Conservation (phyloP, 2,888 invertebrate species). For the Drosophila helvetica region DNA sequence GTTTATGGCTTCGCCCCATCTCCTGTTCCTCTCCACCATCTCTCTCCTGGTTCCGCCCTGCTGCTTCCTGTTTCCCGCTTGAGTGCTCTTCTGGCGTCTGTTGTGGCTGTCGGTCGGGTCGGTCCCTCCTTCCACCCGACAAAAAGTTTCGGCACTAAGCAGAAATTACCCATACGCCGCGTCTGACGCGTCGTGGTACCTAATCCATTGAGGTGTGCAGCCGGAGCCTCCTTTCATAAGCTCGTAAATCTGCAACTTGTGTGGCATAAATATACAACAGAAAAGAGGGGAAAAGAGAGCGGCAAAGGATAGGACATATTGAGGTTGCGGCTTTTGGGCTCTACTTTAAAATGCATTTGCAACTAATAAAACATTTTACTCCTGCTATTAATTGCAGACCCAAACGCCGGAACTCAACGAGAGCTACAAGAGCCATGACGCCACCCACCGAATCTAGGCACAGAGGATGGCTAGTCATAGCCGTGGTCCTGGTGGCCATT, state of each 20-base stretch:
- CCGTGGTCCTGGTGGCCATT: slow-evolving; percentile 51
- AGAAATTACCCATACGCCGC: slow-evolving; percentile 76
- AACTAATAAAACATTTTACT: slow-evolving; percentile 58
- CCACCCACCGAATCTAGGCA: slow-evolving; percentile 53
- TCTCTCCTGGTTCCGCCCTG: background rate
- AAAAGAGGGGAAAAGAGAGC: slow-evolving; percentile 3
- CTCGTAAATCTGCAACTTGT: slow-evolving; percentile 70
- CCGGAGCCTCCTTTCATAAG: slow-evolving; percentile 51
- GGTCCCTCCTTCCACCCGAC: slow-evolving; percentile 29
- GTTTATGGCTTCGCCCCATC: slow-evolving; percentile 50
- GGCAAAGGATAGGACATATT: background rate
- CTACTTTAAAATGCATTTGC: slow-evolving; percentile 63
- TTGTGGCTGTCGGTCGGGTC: slow-evolving; percentile 48
- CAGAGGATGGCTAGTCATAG: slow-evolving; percentile 50
- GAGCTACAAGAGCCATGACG: slow-evolving; percentile 19
- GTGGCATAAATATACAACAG: slow-evolving; percentile 64
- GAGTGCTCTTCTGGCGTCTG: slow-evolving; percentile 75
- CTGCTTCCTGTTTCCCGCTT: slow-evolving; percentile 46
- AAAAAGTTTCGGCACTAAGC: slow-evolving; percentile 67
- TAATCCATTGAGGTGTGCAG: slow-evolving; percentile 27
- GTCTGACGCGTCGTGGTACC: slow-evolving; percentile 52
- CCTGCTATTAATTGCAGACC: slow-evolving; percentile 59
- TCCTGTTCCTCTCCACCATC: slow-evolving; percentile 3
- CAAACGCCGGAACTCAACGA: background rate
- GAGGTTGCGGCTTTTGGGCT: slow-evolving; percentile 24